phyloP scores from a whole-genome alignment of 2,888 invertebrate species.

The Meteorus cinctellus region DNA sequence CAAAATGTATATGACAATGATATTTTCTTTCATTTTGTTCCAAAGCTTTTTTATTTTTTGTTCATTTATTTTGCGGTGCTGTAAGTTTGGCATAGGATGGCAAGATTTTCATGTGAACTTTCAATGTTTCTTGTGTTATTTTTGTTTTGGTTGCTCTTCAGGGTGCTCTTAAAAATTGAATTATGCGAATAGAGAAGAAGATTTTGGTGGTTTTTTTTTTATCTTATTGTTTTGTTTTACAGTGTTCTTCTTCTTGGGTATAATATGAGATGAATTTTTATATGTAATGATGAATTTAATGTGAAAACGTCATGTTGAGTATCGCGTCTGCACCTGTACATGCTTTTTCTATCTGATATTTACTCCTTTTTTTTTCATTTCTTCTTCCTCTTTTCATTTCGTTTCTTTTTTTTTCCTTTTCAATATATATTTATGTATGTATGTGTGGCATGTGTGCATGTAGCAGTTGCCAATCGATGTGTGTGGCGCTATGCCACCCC shows the following conservation, averaged over 20 bases:
- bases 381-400: too few species aligned
- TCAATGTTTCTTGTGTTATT: not conserved
- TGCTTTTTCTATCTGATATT: not conserved
- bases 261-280: not conserved
- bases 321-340: not conserved
- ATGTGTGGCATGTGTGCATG: conserved; percentile 28
- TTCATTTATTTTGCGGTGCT: not conserved
- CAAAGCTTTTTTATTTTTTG: not conserved
- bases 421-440: conserved; percentile 44
- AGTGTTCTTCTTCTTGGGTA: not conserved
- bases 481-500: conserved; percentile 11
- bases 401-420: too few species aligned
- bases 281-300: not conserved
- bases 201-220: not conserved
- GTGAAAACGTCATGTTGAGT: not conserved
- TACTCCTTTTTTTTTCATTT: too few species aligned
- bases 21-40: too few species aligned
- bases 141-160: conserved; percentile 1
- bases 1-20: not conserved
- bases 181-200: not conserved
- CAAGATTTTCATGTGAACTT: not conserved
- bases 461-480: conserved; percentile 41
- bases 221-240: not conserved
- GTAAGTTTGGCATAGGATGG: not conserved
- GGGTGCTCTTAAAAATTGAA: not conserved